Percentiles rank a stretch among this genome's conserved stretches.
Conservation (phyloP, 2,888 invertebrate species). For the Tethea ocularis region DNA sequence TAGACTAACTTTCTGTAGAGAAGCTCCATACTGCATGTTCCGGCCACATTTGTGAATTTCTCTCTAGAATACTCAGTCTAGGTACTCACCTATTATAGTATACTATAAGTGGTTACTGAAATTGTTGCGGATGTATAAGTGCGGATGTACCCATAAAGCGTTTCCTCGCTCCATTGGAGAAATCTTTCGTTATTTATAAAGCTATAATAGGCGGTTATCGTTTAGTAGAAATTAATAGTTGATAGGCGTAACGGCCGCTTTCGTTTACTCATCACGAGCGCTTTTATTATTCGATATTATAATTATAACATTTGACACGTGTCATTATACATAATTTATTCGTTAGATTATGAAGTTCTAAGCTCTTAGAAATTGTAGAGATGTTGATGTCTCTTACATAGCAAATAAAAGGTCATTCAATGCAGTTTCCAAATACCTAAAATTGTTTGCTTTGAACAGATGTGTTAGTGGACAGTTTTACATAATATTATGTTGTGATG, state of each 20-base stretch:
- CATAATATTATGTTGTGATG: conserved; percentile 2
- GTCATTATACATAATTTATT: background rate
- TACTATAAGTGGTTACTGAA: conserved; percentile 6
- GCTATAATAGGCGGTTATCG: background rate
- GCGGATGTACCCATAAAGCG: background rate
- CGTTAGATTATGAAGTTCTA: too few species aligned
- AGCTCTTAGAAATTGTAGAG: too few species aligned
- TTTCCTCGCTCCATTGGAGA: conserved; percentile 5
- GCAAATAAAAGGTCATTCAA: background rate
- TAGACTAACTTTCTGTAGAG: conserved; percentile 5
- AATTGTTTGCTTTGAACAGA: background rate
- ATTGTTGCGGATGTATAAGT: conserved; percentile 6
- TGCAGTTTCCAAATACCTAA: background rate
- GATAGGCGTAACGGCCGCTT: background rate
- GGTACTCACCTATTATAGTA: too few species aligned
- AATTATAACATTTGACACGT: background rate
- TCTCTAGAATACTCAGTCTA: background rate
- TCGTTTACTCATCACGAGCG: background rate
- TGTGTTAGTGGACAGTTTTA: background rate
- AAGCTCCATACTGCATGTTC: background rate
- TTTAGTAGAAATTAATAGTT: conserved; percentile 3
- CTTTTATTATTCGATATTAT: conserved; percentile 7
- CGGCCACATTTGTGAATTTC: conserved; percentile 3
- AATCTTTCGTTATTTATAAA: conserved; percentile 9
- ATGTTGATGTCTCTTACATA: background rate